Conservation (phyloP, 2,113 vertebrate species). For the Puffinus mauretanicus region DNA sequence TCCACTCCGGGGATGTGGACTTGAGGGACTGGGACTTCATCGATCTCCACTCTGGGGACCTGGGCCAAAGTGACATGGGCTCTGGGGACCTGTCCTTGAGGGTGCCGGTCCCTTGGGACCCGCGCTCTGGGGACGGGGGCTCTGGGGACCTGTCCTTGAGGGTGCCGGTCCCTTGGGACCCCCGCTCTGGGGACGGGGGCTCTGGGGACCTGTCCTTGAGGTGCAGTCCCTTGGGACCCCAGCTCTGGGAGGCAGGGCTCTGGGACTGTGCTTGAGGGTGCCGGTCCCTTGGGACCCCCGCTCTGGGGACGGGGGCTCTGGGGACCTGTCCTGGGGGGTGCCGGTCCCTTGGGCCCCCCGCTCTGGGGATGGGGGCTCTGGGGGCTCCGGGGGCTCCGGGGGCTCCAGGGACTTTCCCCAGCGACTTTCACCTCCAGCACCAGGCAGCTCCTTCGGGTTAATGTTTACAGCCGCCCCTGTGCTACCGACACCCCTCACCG, state of each 20-base stretch:
- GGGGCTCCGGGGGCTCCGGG: neutral
- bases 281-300: too few species aligned
- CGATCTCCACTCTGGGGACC: too few species aligned
- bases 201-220: neutral
- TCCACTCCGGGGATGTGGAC: too few species aligned
- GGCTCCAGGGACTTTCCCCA: neutral
- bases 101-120: accelerated
- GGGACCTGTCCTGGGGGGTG: neutral
- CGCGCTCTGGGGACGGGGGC: accelerated
- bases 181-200: neutral
- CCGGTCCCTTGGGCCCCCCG: neutral
- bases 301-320: neutral
- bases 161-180: accelerated
- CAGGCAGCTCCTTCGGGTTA: neutral
- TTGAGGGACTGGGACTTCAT: neutral
- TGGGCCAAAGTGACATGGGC: neutral
- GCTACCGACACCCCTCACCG: accelerated
- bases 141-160: neutral
- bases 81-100: neutral
- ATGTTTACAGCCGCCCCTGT: neutral
- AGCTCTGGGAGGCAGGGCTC: neutral
- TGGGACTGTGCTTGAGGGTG: neutral
- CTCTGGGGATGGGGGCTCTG: neutral
- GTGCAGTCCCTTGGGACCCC: neutral
- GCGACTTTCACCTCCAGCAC: neutral